Percentiles rank a stretch among this genome's conserved stretches.
Evolutionary conservation across 1,140 invertebrate genomes (phyloP).

Genomic region (Magallana gigas): DNA sequence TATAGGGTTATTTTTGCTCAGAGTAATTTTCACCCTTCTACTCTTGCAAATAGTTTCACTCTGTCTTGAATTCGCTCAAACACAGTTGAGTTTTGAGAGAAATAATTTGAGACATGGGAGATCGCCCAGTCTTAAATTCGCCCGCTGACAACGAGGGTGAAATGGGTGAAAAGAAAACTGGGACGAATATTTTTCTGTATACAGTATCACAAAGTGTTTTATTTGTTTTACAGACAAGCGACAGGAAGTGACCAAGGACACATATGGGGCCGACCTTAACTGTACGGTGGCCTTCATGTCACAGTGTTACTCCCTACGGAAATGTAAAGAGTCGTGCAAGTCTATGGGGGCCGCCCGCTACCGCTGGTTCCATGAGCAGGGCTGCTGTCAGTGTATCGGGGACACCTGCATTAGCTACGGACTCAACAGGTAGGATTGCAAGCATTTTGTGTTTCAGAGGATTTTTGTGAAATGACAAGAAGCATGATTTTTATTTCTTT

Average conservation of each 20-base stretch:
- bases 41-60: too few relatives aligned
- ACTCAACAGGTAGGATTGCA: conserved; percentile 73
- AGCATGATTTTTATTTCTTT: too few relatives aligned
- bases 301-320: conserved; percentile 93
- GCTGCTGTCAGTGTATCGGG: conserved; percentile 96
- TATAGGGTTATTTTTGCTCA: too few relatives aligned
- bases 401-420: conserved; percentile 94
- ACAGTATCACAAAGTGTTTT: not conserved
- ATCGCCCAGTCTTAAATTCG: too few relatives aligned
- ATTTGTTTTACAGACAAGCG: not conserved
- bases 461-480: too few relatives aligned
- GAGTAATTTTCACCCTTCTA: too few relatives aligned
- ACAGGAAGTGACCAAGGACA: conserved; percentile 8
- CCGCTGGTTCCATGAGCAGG: conserved; percentile 94
- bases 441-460: conserved; percentile 47
- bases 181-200: too few relatives aligned
- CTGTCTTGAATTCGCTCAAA: too few relatives aligned
- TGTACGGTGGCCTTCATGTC: conserved; percentile 96
- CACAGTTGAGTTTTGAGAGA: too few relatives aligned
- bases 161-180: too few relatives aligned
- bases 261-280: conserved; percentile 80
- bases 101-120: too few relatives aligned
- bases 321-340: conserved; percentile 89
- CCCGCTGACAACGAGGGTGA: too few relatives aligned
- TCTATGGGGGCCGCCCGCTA: conserved; percentile 88